Evolutionary conservation across 2,888 invertebrate genomes (phyloP), one percentile per base, ranked within the genome.

Genomic region (Sicus ferrugineus): DNA sequence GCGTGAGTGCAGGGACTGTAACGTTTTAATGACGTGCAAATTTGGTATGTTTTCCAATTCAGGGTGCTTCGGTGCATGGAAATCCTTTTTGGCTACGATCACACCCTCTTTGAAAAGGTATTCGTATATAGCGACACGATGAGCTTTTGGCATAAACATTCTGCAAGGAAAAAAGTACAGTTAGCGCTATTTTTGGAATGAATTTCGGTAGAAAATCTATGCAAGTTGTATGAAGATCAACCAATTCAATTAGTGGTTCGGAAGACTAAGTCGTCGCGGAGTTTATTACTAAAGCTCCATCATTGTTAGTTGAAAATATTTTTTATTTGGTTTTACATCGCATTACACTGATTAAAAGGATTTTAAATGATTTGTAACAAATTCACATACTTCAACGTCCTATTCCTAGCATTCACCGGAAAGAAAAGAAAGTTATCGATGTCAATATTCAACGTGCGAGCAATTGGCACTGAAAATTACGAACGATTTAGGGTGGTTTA

Each of bases 101-200:
- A 99, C 99, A 86, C 99, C 99, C 88, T 99, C 98, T 86, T 97
- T 97, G 87, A 98, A 98, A 79, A 98, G 91, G 88, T 95, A 95
- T 86, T 99, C 98, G 87, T 96, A 99, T 86, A 99, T 98, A 79
- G 94, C 89, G 78, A 95, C 93, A 84, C 97, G 92, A 86, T 97
- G 96, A 89, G 95, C 94, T 89, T 98, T 98, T 82, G 98, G 97
- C 97, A 99, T 99, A 96, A 99, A 97, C 99, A 99, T 99, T 87
- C 94, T 96, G 87, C 84, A 87, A 86, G 70, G 73, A 70, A 72
- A 70, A 30, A 46, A n/a, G 19, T 4, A 3, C 38, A 30, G 28
- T 67, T 46, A 58, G 58, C 42, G 14, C 54, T 30, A 2, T 2
- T 31, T 58, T 67, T 28, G 3, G 6, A 19, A 46, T n/a, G 19